Evolutionary conservation across 2,113 vertebrate genomes (phyloP), one percentile per base, ranked within the genome.

Genomic region (Rhinolophus sinicus): DNA sequence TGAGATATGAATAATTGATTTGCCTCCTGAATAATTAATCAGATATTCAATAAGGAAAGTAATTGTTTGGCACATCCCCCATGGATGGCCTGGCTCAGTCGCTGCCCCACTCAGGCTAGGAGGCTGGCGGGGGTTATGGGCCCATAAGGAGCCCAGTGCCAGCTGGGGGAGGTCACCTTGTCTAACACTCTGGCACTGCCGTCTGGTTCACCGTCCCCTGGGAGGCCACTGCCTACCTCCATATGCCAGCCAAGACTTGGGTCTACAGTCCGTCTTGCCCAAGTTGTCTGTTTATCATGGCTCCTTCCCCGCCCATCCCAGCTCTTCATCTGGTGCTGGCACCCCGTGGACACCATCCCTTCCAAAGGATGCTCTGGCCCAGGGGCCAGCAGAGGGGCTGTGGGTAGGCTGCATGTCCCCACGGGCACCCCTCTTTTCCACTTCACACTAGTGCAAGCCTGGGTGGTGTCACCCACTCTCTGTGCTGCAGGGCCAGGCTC

Each of bases 1-100:
- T 99, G 98, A 99, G 98, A 98, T 98, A 98, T 99, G 98, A 99
- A 99, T 99, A 99, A 99, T 99, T 99, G 98, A 99, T 99, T 98
- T 26, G 22, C 93, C 98, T 98, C 91, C 92, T 99, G 98, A 99
- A 99, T 99, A 99, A 99, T 99, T 99, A 99, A 99, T 99, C 97
- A 98, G 98, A 98, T 99, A 99, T 99, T 99, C 98, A 99, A 99
- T 99, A 99, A 98, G 98, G 98, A 98, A 99, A 99, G 98, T 99
- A 99, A 99, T 99, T 99, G 98, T 98, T 98, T 98, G 98, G 97
- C 98, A 97, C 98, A 98, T 98, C 98, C 97, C 97, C 97, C 98
- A 98, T 93, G 97, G 98, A 98, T 97, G 98, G 98, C 98, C 98
- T 97, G 98, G 98, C 98, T 98, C 97, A 98, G 98, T 97, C 95